Base-by-base conservation (phyloP, 2,113 vertebrate genomes). In the Xiphophorus maculatus region DNA sequence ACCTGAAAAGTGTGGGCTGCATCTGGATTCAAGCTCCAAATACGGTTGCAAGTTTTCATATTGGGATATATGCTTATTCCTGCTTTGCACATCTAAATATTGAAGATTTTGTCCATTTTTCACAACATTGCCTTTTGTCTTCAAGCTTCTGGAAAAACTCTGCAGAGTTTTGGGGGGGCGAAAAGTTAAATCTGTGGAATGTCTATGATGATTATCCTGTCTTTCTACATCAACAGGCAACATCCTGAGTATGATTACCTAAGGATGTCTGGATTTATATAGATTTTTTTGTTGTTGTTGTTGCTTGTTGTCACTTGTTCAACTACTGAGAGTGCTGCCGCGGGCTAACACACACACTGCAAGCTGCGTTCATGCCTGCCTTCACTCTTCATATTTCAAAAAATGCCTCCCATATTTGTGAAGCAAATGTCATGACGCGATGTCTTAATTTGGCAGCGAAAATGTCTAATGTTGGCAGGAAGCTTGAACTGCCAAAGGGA, bases 401-500 rank as follows among this genome's bases (percentile, higher is more conserved):
- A 37, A 74, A 79, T 84, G 78, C 74, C 81, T 86, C 79, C 70
- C 72, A 83, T 77, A 79, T 88, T 84, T 74, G 77, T 80, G 63
- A 78, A 66, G 69, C 65, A 70, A 84, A 86, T 80, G 65, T 86
- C 84, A 80, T 22, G 64, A 82, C 80, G 70, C 63, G 54, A 77
- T 74, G 73, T 70, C 73, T 78, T 63, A 63, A 84, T 87, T 85
- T 74, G 27, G 71, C 65, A 77, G 30, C 70, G 66, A 83, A 83
- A 82, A 76, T 85, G 63, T 83, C 33, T 84, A 70, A 74, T 76
- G 69, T 74, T 88, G 80, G 79, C 81, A 88, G 62, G 82, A 82
- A 84, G 73, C 42, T 85, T 79, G 61, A 70, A 66, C 75, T 82
- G 80, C 74, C 66, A 73, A 86, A 65, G 81, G 74, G 82, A 77